A percentile compares a stretch with the other conserved stretches of the same genome.
phyloP scores from a whole-genome alignment of 2,888 invertebrate genomes.

The Drosophila lacicola region DNA sequence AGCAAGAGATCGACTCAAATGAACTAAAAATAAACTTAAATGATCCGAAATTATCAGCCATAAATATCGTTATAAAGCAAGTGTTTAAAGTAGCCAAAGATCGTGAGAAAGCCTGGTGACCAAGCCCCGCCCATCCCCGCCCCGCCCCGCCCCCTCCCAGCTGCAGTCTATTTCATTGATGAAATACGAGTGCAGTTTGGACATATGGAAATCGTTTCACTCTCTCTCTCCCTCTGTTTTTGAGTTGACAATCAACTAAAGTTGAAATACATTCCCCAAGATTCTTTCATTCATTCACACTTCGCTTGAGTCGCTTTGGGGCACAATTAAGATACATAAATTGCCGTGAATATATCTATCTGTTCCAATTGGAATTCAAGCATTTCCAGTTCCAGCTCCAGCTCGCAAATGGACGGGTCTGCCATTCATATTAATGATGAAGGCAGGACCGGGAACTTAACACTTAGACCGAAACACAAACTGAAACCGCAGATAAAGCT shows the following conservation, averaged over 20 bases:
- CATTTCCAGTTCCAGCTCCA: conserved; percentile 11
- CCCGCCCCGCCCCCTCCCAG: not conserved
- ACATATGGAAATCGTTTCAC: conserved; percentile 18
- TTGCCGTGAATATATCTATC: conserved; percentile 51
- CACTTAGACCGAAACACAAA: conserved; percentile 1
- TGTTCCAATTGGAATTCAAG: conserved; percentile 35
- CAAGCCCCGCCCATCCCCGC: conserved; percentile 9
- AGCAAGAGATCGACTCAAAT: conserved; percentile 20
- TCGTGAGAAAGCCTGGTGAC: conserved; percentile 60
- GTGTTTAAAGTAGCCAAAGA: conserved; percentile 47
- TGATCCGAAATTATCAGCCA: conserved; percentile 56
- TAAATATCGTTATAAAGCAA: conserved; percentile 66
- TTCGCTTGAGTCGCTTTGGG: conserved; percentile 29
- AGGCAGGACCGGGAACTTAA: conserved; percentile 13
- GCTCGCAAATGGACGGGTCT: conserved; percentile 26
- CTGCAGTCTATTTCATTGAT: conserved; percentile 21
- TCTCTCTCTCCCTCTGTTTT: not conserved
- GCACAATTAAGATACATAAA: conserved; percentile 62
- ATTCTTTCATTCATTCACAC: conserved; percentile 47
- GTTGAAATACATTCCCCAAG: conserved; percentile 15
- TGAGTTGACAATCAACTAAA: conserved; percentile 43
- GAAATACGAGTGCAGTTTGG: conserved; percentile 52
- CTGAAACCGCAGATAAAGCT: conserved; percentile 7
- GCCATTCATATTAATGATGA: conserved; percentile 39
- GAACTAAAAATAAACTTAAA: conserved; percentile 43